Percentiles rank a stretch among this genome's conserved stretches.
These are phyloP conservation scores for Drosophila koepferae DNA, from an alignment of 2,888 invertebrate genomes.

Conservation along the genomic window DNA sequence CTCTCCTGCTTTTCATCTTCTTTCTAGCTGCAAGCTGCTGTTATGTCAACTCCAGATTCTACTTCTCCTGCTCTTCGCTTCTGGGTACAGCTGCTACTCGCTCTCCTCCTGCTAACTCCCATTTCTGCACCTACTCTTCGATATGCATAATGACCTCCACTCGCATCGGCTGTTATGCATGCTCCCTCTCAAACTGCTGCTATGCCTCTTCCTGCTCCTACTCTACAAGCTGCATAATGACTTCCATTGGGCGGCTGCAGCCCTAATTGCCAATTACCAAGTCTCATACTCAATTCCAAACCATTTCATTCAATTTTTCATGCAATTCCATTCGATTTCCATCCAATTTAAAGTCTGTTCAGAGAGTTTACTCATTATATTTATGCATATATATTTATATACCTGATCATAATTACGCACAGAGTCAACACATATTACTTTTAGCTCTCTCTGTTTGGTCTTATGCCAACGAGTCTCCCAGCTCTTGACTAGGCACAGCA, in stretches of 20 bases:
- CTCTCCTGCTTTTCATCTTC: not conserved
- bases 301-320: constrained; percentile 12
- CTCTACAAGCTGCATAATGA: constrained; percentile 23
- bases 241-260: not conserved
- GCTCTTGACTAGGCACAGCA: not conserved
- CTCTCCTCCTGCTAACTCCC: too few species aligned
- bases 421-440: not conserved
- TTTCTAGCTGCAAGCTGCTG: not conserved
- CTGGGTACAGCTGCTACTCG: not conserved
- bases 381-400: not conserved
- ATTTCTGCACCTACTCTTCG: not conserved
- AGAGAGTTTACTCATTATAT: not conserved
- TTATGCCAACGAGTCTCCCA: not conserved
- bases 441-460: not conserved
- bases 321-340: not conserved
- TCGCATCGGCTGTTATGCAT: not conserved
- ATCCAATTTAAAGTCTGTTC: not conserved
- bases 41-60: not conserved
- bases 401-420: not conserved
- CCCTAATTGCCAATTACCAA: constrained; percentile 30
- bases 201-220: not conserved
- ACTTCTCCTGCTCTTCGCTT: not conserved
- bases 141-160: constrained; percentile 7
- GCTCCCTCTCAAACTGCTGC: not conserved
- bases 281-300: constrained; percentile 2